phyloP scores from a whole-genome alignment of 2,888 invertebrate species.

The Drosophila anceps region DNA sequence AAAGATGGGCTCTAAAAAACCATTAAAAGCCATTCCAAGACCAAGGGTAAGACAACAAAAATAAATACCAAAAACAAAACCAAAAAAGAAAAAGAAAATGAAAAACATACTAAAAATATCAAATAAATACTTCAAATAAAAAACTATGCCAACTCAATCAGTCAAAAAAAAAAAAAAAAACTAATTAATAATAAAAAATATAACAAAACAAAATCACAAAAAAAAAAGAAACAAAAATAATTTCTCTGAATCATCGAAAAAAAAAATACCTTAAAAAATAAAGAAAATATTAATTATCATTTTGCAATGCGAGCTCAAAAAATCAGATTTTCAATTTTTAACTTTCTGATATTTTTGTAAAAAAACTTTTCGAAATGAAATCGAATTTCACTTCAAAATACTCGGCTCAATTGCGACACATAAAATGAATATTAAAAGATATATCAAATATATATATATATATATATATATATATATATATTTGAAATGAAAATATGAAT shows the following conservation, averaged over 20 bases:
- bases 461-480: slow-evolving; percentile 1
- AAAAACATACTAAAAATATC: slow-evolving; percentile 36
- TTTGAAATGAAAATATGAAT: slow-evolving; percentile 9
- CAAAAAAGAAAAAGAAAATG: slow-evolving; percentile 30
- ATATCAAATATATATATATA: slow-evolving; percentile 15
- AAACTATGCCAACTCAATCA: slow-evolving; percentile 41
- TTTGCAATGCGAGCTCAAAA: slow-evolving; percentile 1
- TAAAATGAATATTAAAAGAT: slow-evolving; percentile 7
- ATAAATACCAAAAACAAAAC: slow-evolving; percentile 49
- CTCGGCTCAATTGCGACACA: slow-evolving; percentile 16
- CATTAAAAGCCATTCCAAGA: slow-evolving; percentile 98
- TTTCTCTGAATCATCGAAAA: background rate
- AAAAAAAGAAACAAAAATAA: slow-evolving; percentile 11
- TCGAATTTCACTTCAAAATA: slow-evolving; percentile 13
- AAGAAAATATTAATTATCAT: background rate
- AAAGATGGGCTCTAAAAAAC: slow-evolving; percentile 99
- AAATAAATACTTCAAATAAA: slow-evolving; percentile 35
- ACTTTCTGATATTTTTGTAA: background rate
- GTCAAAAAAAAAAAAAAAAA: background rate
- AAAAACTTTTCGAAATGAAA: slow-evolving; percentile 34
- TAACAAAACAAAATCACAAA: slow-evolving; percentile 1
- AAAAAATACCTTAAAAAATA: background rate
- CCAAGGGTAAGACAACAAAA: slow-evolving; percentile 91
- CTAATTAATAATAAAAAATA: slow-evolving; percentile 36
- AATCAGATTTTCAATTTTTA: background rate